Conservation (phyloP, 2,888 invertebrate species). For the Cheilosia variabilis region DNA sequence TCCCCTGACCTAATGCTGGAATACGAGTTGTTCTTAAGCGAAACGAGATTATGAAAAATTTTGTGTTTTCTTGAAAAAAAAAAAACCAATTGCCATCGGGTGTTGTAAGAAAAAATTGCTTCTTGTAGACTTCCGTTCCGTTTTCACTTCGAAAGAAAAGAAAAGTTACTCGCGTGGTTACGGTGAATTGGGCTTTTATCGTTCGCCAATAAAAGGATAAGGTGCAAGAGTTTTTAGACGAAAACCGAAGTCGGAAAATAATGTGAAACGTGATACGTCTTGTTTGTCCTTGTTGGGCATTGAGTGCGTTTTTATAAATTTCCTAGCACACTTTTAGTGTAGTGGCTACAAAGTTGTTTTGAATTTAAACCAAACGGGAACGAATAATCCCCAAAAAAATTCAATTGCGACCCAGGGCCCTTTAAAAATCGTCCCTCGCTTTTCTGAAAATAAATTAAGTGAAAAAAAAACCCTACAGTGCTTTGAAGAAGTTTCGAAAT, state of each 20-base stretch:
- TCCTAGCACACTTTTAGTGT: too few species aligned
- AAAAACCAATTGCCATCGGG: too few species aligned
- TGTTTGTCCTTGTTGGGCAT: too few species aligned
- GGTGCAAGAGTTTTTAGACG: neutral
- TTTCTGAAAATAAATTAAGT: neutral
- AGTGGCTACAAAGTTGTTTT: too few species aligned
- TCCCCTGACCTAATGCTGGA: constrained; percentile 39
- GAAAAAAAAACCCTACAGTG: neutral
- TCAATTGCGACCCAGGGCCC: neutral
- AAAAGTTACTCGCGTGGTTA: constrained; percentile 10
- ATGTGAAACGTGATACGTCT: neutral
- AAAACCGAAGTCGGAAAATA: neutral
- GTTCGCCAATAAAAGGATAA: neutral
- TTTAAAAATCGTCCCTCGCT: neutral
- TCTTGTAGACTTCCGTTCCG: constrained; percentile 43
- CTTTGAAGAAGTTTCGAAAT: neutral
- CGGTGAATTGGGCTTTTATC: neutral
- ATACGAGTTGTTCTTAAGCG: neutral
- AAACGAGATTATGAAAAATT: constrained; percentile 20
- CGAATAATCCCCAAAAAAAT: too few species aligned
- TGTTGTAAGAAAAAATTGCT: neutral
- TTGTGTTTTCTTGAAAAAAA: neutral
- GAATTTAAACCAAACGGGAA: too few species aligned
- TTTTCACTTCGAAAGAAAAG: constrained; percentile 32
- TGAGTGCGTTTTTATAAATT: too few species aligned